A percentile compares a stretch with the other conserved stretches of the same genome.
These are phyloP conservation scores for Paramormyrops kingsleyae DNA, from an alignment of 2,113 vertebrate species.

Conservation along the genomic window DNA sequence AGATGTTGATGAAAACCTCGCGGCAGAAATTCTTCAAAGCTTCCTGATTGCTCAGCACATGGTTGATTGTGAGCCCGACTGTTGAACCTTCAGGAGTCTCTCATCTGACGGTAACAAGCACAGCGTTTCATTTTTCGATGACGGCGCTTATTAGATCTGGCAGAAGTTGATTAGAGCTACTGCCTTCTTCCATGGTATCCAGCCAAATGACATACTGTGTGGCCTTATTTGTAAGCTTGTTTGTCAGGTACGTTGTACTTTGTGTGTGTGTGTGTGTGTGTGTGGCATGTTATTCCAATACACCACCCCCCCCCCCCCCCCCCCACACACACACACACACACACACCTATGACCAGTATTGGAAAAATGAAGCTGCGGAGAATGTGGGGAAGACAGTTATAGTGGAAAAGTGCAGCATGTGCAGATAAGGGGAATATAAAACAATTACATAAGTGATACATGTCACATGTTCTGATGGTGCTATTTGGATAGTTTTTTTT, in stretches of 20 bases:
- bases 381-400: background rate
- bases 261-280: no score
- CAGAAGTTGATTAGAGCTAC: conserved; percentile 46
- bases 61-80: conserved; percentile 49
- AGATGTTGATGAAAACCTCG: conserved; percentile 25
- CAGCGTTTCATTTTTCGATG: conserved; percentile 49
- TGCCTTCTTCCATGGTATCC: conserved; percentile 28
- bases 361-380: background rate
- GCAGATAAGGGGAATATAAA: background rate
- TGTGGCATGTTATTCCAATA: background rate
- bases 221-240: background rate
- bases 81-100: conserved; percentile 27
- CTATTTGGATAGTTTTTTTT: background rate
- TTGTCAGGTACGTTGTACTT: background rate
- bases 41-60: conserved; percentile 51
- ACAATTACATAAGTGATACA: background rate
- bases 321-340: background rate
- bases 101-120: conserved; percentile 42
- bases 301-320: background rate
- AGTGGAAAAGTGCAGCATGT: background rate
- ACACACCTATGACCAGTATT: background rate
- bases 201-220: background rate
- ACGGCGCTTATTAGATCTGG: conserved; percentile 44
- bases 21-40: conserved; percentile 22
- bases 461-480: background rate